Evolutionary conservation across 1,140 invertebrate species (phyloP), one percentile per base, ranked within the genome.

Genomic region (Arctopsyche grandis): DNA sequence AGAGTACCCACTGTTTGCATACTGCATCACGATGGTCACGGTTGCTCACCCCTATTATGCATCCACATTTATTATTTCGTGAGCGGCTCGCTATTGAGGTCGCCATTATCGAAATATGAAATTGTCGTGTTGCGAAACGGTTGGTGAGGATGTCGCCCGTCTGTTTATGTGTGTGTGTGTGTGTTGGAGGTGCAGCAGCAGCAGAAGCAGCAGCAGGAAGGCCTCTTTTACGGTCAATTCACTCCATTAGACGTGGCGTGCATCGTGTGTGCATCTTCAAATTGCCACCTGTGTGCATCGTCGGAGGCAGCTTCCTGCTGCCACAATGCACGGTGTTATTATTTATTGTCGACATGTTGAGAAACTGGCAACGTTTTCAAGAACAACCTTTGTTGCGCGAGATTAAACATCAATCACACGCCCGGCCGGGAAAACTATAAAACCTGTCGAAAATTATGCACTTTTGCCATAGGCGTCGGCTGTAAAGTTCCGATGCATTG

Each of bases 51-150:
- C 56, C 66, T 60, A 77, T 69, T 29, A 77, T 77, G 48, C 16
- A 77, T 63, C 14, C 69, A 58, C 69, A 43, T 52, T 10, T 1
- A 52, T 10, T 52, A 38, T 38, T 73, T 79, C 70, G 69, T 58
- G 29, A 56, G 71, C 48, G 48, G 10, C 16, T 16, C 10, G 10
- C 10, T 12, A 75, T 75, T 56, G 73, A 48, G 38, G 58, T 21
- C 73, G 58, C 48, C 29, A 38, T 38, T 38, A 38, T 81, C 74
- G 77, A 81, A 81, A 81, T 79, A 69, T 77, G 78, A 78, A 81
- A 81, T 81, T 76, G 77, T 79, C 71, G 73, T 81, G 4, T 74
- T 81, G 66, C 78, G 43, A 69, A 46, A 38, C 46, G 10, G 60
- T 56, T 19, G 58, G 38, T 24, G 29, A 29, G 10, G 14, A 71